Conservation (phyloP, 2,888 invertebrate genomes). For the Lissonota sp. region DNA sequence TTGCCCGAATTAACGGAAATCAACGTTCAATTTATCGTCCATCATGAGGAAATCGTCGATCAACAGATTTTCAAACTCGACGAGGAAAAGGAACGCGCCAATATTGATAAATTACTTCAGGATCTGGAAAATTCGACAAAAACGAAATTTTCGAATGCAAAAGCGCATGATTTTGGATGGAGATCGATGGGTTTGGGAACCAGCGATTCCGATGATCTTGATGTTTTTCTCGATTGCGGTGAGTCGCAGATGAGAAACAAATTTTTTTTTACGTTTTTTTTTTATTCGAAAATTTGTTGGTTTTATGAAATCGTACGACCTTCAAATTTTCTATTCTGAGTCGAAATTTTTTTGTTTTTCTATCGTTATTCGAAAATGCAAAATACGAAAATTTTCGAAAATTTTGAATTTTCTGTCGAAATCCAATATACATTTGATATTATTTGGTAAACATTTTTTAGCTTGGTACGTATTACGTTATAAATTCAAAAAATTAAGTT, state of each 20-base stretch:
- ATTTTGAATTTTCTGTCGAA: no score
- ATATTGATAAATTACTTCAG: constrained; percentile 56
- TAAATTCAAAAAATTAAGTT: no score
- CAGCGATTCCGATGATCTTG: constrained; percentile 73
- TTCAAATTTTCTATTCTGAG: no score
- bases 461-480: no score
- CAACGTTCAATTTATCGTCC: constrained; percentile 22
- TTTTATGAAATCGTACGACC: no score
- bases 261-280: background rate
- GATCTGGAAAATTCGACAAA: constrained; percentile 69
- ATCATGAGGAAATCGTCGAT: constrained; percentile 60
- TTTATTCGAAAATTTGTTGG: no score
- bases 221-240: constrained; percentile 79
- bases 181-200: constrained; percentile 85
- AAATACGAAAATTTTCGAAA: no score
- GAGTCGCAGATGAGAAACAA: constrained; percentile 44
- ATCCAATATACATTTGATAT: no score
- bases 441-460: no score
- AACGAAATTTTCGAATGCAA: constrained; percentile 70
- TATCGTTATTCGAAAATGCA: no score
- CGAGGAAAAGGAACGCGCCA: constrained; percentile 50
- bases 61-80: constrained; percentile 64
- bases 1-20: constrained; percentile 26
- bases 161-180: constrained; percentile 87
- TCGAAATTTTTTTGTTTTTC: no score